Conservation (phyloP, 2,797 vertebrate genomes). For the Zonotrichia albicollis region DNA sequence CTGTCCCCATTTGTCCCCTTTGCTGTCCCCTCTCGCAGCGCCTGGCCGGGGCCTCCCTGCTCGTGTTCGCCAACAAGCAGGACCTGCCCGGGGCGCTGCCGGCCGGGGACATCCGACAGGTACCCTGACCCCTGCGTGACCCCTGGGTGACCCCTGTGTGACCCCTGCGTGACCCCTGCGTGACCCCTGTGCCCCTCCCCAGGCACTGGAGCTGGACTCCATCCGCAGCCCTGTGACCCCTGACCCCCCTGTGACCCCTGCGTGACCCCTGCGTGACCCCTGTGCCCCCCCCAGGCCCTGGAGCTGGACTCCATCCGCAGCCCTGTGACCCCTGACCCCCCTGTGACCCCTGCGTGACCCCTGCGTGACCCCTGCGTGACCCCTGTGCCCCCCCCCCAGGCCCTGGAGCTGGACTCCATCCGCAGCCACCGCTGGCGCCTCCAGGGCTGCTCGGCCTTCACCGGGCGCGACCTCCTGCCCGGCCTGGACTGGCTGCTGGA, state of each 20-base stretch:
- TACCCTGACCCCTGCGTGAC: too few species aligned
- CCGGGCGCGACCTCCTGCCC: background rate
- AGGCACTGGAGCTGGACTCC: too few species aligned
- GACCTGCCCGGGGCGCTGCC: background rate
- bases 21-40: background rate
- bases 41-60: background rate
- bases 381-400: background rate
- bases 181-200: too few species aligned
- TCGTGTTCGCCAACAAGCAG: background rate
- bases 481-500: background rate
- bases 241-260: too few species aligned
- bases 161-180: too few species aligned
- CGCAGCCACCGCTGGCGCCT: background rate
- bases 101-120: background rate
- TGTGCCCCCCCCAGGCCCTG: too few species aligned
- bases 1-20: accelerated
- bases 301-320: too few species aligned
- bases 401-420: too few species aligned
- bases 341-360: too few species aligned
- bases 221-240: background rate
- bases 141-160: too few species aligned
- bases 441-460: background rate
- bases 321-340: background rate
- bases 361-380: too few species aligned
- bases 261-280: background rate